phyloP scores from a whole-genome alignment of 2,888 invertebrate species.

The Epinotia ramella region DNA sequence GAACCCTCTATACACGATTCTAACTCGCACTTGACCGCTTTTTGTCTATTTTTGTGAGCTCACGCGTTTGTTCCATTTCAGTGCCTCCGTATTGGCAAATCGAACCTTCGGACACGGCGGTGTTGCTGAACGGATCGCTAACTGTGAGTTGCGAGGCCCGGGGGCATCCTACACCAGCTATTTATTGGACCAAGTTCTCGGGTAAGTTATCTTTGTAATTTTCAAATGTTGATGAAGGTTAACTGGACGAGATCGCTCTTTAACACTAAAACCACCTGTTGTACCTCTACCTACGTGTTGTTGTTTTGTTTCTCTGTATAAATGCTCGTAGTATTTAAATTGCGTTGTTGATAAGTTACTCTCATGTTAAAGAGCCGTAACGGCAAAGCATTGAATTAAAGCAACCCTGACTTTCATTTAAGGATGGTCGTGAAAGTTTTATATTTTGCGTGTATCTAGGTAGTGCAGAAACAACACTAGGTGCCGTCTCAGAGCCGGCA shows the following conservation, averaged over 20 bases:
- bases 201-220: conserved; percentile 67
- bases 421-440: not conserved
- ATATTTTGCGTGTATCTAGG: conserved; percentile 61
- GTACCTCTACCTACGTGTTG: no score
- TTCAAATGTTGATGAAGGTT: not conserved
- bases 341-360: no score
- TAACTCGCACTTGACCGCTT: no score
- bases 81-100: conserved; percentile 92
- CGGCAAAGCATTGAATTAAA: no score
- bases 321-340: no score
- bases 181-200: conserved; percentile 90
- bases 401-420: not conserved
- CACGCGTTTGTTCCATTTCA: conserved; percentile 61
- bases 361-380: no score
- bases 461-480: conserved; percentile 75
- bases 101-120: conserved; percentile 90
- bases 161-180: conserved; percentile 91
- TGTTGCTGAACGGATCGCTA: conserved; percentile 89
- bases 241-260: no score
- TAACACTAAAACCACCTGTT: no score
- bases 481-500: conserved; percentile 78
- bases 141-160: conserved; percentile 91
- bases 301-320: no score
- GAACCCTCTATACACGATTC: no score
- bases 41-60: conserved; percentile 21